Evolutionary conservation across 2,113 vertebrate species (phyloP).

Genomic region (Gopherus evgoodei): DNA sequence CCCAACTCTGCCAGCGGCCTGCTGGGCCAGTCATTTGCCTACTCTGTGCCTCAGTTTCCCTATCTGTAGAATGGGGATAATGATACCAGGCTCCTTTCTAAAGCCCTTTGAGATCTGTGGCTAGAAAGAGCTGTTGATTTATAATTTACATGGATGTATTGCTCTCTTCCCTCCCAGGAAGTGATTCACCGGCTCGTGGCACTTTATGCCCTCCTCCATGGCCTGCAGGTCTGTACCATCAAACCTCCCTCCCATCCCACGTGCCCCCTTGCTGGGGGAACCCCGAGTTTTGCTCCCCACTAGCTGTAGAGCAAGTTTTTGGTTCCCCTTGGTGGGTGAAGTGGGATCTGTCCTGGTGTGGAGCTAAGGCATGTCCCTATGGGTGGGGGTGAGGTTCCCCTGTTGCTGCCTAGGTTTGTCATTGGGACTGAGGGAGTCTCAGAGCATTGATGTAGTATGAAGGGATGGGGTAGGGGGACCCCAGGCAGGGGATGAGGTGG

Average conservation of each 20-base stretch:
- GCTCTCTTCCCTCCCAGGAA: constrained; percentile 76
- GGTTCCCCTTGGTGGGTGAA: background rate
- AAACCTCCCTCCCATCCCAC: background rate
- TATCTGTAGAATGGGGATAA: background rate
- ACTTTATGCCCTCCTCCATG: constrained; percentile 87
- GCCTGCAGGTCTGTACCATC: constrained; percentile 83
- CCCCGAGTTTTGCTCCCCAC: background rate
- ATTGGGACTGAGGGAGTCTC: no score
- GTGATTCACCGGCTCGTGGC: constrained; percentile 85
- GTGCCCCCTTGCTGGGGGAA: no score
- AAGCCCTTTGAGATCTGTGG: background rate
- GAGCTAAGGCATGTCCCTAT: background rate
- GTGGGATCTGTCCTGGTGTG: background rate
- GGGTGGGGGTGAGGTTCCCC: no score
- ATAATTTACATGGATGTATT: background rate
- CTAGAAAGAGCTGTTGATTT: background rate
- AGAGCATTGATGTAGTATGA: no score
- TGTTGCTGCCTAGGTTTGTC: no score
- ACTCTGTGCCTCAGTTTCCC: background rate
- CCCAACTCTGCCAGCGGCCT: rapidly evolving
- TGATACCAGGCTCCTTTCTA: background rate
- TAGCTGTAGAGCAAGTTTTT: background rate
- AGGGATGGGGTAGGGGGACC: no score
- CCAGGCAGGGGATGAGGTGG: no score
- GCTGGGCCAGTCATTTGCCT: background rate